Conservation (phyloP, 2,113 vertebrate species). For the Numida meleagris region DNA sequence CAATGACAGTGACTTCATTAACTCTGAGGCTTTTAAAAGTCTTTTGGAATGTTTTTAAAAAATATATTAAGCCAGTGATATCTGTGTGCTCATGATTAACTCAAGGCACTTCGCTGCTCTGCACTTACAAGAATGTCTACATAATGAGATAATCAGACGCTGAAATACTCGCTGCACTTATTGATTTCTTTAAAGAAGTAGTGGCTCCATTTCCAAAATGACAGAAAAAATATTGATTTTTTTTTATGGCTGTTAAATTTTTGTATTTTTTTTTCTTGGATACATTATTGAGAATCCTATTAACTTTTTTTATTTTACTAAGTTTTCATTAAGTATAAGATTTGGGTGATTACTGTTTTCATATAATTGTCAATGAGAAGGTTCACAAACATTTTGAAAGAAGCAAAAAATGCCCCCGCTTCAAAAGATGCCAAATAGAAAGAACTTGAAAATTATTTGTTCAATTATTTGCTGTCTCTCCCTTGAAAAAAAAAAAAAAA, state of each 20-base stretch:
- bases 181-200: slow-evolving; percentile 1
- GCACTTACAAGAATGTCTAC: not conserved
- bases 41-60: too few species aligned
- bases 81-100: not conserved
- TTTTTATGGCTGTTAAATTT: not conserved
- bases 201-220: not conserved
- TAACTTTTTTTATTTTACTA: not conserved
- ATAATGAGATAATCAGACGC: slow-evolving; percentile 39
- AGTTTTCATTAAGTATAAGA: not conserved
- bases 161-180: not conserved
- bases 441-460: not conserved
- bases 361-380: not conserved
- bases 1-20: not conserved
- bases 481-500: not conserved
- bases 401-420: not conserved
- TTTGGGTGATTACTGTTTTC: not conserved
- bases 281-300: not conserved
- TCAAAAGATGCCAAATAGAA: not conserved
- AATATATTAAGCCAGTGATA: not conserved
- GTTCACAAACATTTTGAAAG: not conserved
- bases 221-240: not conserved
- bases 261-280: not conserved
- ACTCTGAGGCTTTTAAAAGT: not conserved
- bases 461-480: slow-evolving; percentile 6
- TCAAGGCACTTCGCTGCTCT: slow-evolving; percentile 1